phyloP scores from a whole-genome alignment of 2,888 invertebrate species.

The Morpho deidamia region DNA sequence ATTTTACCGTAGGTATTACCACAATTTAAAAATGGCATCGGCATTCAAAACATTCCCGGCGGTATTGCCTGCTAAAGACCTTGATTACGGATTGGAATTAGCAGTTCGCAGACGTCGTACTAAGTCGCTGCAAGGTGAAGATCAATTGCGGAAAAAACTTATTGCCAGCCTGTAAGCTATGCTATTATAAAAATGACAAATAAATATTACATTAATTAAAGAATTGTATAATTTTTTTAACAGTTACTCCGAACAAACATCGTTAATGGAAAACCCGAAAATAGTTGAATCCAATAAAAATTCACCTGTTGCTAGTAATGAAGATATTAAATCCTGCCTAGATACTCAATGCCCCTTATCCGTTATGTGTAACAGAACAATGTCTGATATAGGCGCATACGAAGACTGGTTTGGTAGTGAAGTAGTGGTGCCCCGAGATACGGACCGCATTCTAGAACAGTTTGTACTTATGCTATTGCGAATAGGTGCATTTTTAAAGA shows the following conservation, averaged over 20 bases:
- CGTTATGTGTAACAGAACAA: conserved; percentile 34
- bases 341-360: conserved; percentile 32
- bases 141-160: conserved; percentile 55
- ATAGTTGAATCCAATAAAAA: conserved; percentile 12
- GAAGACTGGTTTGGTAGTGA: conserved; percentile 62
- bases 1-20: conserved; percentile 50
- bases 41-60: conserved; percentile 55
- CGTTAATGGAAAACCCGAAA: conserved; percentile 14
- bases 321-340: conserved; percentile 31
- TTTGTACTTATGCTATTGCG: conserved; percentile 60
- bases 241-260: conserved; percentile 43
- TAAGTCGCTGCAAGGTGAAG: conserved; percentile 63
- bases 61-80: conserved; percentile 37
- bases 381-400: conserved; percentile 43
- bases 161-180: conserved; percentile 51
- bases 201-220: not conserved
- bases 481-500: conserved; percentile 47
- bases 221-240: conserved; percentile 10
- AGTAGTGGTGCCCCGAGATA: conserved; percentile 51
- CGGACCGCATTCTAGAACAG: conserved; percentile 65
- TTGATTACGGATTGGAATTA: conserved; percentile 61
- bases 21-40: conserved; percentile 50
- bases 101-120: conserved; percentile 67
- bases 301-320: conserved; percentile 33
- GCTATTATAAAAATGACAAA: not conserved